phyloP scores from a whole-genome alignment of 92 coral and sea anemone genomes.

The Chrysogorgia sp. region DNA sequence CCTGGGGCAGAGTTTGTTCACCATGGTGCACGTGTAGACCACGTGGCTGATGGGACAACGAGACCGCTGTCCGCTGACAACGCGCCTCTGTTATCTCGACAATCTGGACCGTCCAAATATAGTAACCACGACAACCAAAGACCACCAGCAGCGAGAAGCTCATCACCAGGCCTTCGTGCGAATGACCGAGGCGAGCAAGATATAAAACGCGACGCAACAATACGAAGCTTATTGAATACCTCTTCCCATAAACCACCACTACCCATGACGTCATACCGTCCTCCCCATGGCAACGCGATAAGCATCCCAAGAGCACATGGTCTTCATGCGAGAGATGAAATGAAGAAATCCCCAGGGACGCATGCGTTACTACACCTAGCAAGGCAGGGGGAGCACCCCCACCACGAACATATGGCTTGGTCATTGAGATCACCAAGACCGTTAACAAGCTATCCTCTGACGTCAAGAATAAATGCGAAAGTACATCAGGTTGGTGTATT shows the following conservation, averaged over 20 bases:
- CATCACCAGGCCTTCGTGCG: background rate
- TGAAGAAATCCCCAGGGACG: constrained; percentile 65
- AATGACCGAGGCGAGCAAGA: background rate
- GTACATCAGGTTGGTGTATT: background rate
- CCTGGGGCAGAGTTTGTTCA: constrained; percentile 10
- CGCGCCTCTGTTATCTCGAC: background rate
- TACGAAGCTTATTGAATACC: background rate
- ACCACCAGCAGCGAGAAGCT: background rate
- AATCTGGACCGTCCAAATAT: background rate
- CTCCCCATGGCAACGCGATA: constrained; percentile 18
- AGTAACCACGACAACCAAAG: background rate
- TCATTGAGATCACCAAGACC: constrained; percentile 70
- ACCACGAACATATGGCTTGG: constrained; percentile 60
- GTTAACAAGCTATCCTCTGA: background rate
- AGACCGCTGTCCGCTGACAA: background rate
- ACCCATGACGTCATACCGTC: constrained; percentile 28
- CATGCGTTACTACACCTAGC: constrained; percentile 59
- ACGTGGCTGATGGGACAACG: background rate
- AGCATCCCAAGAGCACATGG: constrained; percentile 57
- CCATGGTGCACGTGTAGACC: background rate
- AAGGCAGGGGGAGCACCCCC: constrained; percentile 59
- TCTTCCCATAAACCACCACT: constrained; percentile 3
- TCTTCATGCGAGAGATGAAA: constrained; percentile 62
- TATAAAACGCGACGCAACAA: background rate
- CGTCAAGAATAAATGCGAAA: background rate